Evolutionary conservation across 2,888 invertebrate genomes (phyloP).

Genomic region (Ormyrus nitidulus): DNA sequence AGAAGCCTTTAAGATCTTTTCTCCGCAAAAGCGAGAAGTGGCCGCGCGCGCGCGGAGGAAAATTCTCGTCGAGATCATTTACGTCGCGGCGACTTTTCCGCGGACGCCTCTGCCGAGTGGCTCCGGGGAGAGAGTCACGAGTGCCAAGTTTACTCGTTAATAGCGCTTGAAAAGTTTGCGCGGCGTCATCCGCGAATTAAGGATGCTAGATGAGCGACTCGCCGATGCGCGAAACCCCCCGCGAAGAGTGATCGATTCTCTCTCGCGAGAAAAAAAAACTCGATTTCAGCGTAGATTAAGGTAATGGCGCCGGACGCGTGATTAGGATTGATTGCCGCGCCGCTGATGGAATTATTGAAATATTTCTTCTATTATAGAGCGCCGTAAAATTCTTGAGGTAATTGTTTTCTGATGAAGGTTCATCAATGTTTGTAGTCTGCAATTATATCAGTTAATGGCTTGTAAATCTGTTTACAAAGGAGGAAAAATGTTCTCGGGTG

Average conservation of each 20-base stretch:
- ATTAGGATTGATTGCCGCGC: not conserved
- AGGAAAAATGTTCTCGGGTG: too few relatives aligned
- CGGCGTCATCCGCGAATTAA: slow-evolving; percentile 18
- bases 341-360: too few relatives aligned
- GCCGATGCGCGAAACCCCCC: not conserved
- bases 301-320: slow-evolving; percentile 1
- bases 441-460: too few relatives aligned
- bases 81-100: slow-evolving; percentile 1
- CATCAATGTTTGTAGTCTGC: too few relatives aligned
- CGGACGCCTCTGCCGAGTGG: not conserved
- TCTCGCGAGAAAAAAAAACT: not conserved
- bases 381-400: not conserved
- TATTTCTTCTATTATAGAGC: not conserved
- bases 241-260: slow-evolving; percentile 18
- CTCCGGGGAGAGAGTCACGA: not conserved
- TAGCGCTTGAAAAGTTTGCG: slow-evolving; percentile 39
- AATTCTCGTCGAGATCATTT: slow-evolving; percentile 2
- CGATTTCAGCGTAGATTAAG: slow-evolving; percentile 11
- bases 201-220: slow-evolving; percentile 1
- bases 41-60: not conserved
- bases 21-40: not conserved
- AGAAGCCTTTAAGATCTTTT: not conserved
- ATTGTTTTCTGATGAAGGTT: not conserved
- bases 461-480: too few relatives aligned
- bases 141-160: slow-evolving; percentile 35